phyloP scores from a whole-genome alignment of 2,797 vertebrate species.

The Leptatherina wallacei region DNA sequence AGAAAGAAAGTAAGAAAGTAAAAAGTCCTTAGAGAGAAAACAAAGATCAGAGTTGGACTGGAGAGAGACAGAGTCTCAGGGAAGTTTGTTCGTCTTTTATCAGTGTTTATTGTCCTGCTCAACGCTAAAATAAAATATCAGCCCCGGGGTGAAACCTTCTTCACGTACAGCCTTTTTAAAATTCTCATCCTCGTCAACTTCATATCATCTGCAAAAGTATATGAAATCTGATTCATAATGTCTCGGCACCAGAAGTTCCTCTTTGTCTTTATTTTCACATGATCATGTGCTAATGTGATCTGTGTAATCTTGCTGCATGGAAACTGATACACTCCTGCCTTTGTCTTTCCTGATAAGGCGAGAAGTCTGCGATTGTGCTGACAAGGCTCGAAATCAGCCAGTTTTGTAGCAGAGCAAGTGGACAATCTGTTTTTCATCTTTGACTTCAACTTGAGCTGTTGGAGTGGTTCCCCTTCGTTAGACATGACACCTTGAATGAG shows the following conservation, averaged over 20 bases:
- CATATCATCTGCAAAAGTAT: neutral
- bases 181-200: neutral
- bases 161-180: neutral
- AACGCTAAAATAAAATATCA: neutral
- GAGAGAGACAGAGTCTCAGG: no score
- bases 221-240: constrained; percentile 10
- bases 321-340: constrained; percentile 29
- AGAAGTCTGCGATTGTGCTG: constrained; percentile 47
- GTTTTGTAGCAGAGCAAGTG: constrained; percentile 30
- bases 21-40: neutral
- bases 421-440: constrained; percentile 69
- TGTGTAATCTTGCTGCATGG: constrained; percentile 32
- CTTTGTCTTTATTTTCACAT: constrained; percentile 29
- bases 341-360: constrained; percentile 24
- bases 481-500: constrained; percentile 38
- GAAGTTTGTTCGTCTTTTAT: no score
- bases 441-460: constrained; percentile 45
- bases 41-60: neutral
- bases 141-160: neutral
- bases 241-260: constrained; percentile 1
- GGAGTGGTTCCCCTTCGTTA: constrained; percentile 64
- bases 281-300: constrained; percentile 46
- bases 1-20: neutral
- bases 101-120: neutral
- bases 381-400: constrained; percentile 39